A percentile compares a stretch with the other conserved stretches of the same genome.
phyloP scores from a whole-genome alignment of 2,888 invertebrate species.

The Heliconius hortense region DNA sequence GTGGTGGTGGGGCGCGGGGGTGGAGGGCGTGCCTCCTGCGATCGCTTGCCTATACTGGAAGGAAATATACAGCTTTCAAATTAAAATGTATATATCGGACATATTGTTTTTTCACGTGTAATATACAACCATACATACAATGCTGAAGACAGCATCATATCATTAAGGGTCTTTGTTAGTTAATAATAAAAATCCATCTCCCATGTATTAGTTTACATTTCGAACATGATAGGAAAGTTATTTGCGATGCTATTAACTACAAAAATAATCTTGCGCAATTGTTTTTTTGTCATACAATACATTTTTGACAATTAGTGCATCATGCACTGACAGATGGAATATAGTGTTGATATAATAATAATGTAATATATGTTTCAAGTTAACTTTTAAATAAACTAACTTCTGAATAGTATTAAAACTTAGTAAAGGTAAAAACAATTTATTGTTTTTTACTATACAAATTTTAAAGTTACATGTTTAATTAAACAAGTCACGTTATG shows the following conservation, averaged over 20 bases:
- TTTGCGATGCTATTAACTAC: conserved; percentile 69
- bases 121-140: not conserved
- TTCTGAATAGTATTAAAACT: not conserved
- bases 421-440: not conserved
- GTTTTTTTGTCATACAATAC: conserved; percentile 39
- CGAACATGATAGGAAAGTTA: conserved; percentile 74
- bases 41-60: conserved; percentile 94
- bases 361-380: not conserved
- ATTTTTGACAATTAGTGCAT: not conserved
- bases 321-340: not conserved
- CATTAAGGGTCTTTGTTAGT: conserved; percentile 34
- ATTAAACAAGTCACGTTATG: not conserved
- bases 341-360: not conserved
- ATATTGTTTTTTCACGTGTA: not conserved
- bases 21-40: conserved; percentile 78
- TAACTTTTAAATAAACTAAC: not conserved
- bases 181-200: conserved; percentile 63
- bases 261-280: conserved; percentile 53
- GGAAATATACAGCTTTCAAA: conserved; percentile 47
- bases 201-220: conserved; percentile 70
- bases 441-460: not conserved
- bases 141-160: not conserved
- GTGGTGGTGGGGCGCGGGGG: conserved; percentile 68
- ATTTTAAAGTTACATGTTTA: not conserved
- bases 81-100: not conserved